Base-by-base conservation (phyloP, 2,797 vertebrate genomes). In the Borostomias antarcticus region DNA sequence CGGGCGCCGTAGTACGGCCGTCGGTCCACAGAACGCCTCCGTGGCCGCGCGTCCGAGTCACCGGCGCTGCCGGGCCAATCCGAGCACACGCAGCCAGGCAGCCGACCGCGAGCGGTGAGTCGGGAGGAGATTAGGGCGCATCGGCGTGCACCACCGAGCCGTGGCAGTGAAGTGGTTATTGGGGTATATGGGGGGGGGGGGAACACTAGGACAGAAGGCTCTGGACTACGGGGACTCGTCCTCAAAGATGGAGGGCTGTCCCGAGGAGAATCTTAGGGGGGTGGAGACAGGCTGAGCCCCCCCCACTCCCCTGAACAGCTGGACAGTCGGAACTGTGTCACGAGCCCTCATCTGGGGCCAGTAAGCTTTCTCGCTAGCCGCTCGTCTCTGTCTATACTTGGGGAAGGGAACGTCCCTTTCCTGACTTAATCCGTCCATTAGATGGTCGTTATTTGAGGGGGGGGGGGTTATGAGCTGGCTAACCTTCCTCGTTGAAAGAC, bases 231-330 rank as follows among this genome's bases (percentile, higher is more conserved):
- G 30, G n/a, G 32, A 26, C 19, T 40, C 15, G 19, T 26, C 23
- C 58, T 59, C 17, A 6, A 26, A 54, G 52, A 54, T 54, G 32
- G n/a, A 33, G 54, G n/a, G 10, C 50, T 25, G 50, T 52, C 50
- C 26, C 7, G 8, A 25, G 30, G 29, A n/a, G 29, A 19, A 30
- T 7, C 29, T 5, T 29, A 10, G 29, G 10, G 30, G 5, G 23
- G 53, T 5, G 15, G 7, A n/a, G 5, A 56, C 28, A 15, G 53
- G 15, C 28, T 17, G 23, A 56, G 53, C 28, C 29, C 9, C 28
- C 11, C 28, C 13, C 5, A 1, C 28, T 8, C 28, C 33, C 54
- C 5, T 3, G 29, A n/a, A 57, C 29, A n/a, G 17, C n/a, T 21
- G 30, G 30, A 33, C 53, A 19, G 28, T 9, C 17, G 33, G 29